phyloP scores from a whole-genome alignment of 2,797 vertebrate genomes.

The Forpus xanthops region DNA sequence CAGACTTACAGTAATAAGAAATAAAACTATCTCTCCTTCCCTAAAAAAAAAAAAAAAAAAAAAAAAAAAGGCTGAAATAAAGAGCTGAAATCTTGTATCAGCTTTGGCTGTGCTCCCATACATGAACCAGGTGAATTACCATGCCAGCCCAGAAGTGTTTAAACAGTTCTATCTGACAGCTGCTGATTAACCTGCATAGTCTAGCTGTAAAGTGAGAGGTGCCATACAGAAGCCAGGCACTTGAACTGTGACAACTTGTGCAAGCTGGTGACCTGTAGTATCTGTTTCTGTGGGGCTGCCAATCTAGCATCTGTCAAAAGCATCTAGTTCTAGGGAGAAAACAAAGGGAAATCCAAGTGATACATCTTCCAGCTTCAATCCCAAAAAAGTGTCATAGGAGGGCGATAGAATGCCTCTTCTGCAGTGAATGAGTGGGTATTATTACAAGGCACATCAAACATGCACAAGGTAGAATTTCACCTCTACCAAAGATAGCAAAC shows the following conservation, averaged over 20 bases:
- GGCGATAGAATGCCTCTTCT: neutral
- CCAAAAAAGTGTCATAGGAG: neutral
- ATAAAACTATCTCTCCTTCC: neutral
- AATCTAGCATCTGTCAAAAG: slow-evolving; percentile 32
- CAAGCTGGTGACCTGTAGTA: neutral
- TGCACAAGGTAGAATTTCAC: neutral
- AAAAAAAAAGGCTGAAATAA: neutral
- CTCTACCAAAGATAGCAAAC: neutral
- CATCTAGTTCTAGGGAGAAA: neutral
- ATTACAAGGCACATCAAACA: neutral
- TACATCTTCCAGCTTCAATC: slow-evolving; percentile 39
- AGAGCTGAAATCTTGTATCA: neutral
- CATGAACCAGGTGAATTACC: neutral
- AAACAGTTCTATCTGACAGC: neutral
- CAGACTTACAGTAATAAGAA: neutral
- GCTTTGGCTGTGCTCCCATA: neutral
- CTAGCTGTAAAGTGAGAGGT: neutral
- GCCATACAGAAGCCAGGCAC: neutral
- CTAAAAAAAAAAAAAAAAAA: too few relatives aligned
- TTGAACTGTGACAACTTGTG: neutral
- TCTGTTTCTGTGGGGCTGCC: neutral
- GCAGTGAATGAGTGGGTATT: neutral
- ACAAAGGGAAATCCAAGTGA: slow-evolving; percentile 1
- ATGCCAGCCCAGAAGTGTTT: neutral
- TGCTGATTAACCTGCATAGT: neutral